Conservation (phyloP, 2,113 vertebrate genomes). For the Chionis minor region DNA sequence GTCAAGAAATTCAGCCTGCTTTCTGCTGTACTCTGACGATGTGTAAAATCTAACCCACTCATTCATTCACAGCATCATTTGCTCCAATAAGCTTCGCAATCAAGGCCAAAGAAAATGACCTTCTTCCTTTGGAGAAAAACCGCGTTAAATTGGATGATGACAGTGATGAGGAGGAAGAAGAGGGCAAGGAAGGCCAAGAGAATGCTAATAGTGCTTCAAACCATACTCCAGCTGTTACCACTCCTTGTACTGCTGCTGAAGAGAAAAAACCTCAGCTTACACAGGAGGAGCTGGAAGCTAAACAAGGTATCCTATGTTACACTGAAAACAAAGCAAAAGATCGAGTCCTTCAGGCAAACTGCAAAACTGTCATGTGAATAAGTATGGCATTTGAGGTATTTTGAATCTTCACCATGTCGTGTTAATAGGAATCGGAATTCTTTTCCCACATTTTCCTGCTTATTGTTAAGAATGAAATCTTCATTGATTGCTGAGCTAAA, state of each 20-base stretch:
- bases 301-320: constrained; percentile 83
- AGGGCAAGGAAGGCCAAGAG: constrained; percentile 80
- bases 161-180: constrained; percentile 88
- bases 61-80: constrained; percentile 83
- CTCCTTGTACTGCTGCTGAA: constrained; percentile 71
- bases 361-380: not conserved
- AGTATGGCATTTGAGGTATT: not conserved
- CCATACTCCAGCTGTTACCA: constrained; percentile 48
- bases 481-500: not conserved
- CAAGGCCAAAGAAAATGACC: constrained; percentile 93
- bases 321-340: not conserved
- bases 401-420: not conserved
- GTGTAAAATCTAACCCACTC: not conserved
- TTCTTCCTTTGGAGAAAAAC: constrained; percentile 95
- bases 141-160: constrained; percentile 94
- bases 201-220: constrained; percentile 50
- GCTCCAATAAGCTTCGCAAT: constrained; percentile 98
- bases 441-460: not conserved
- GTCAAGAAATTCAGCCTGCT: not conserved
- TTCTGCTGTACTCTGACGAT: not conserved
- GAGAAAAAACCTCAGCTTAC: constrained; percentile 90
- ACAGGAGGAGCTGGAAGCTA: constrained; percentile 93
- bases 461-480: not conserved
- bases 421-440: not conserved
- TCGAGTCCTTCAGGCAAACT: not conserved